Conservation (phyloP, 2,888 invertebrate species). For the Apamea sordens region DNA sequence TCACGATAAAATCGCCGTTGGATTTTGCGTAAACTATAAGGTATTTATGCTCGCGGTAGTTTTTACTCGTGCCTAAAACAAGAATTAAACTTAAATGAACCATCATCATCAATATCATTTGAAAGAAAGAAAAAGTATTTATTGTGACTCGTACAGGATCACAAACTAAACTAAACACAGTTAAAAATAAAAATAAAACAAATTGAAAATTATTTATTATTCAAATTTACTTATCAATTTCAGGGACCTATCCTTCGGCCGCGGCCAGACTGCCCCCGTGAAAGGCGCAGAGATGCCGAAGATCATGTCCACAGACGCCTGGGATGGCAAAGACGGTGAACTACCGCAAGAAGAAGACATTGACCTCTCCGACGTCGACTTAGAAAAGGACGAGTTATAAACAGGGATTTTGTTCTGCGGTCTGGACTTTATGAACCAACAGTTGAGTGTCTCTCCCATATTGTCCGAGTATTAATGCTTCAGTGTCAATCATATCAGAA, state of each 20-base stretch:
- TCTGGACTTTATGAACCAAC: slow-evolving; percentile 40
- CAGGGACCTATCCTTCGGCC: slow-evolving; percentile 97
- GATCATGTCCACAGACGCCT: slow-evolving; percentile 92
- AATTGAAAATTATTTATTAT: too few species aligned
- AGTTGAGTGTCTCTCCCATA: slow-evolving; percentile 50
- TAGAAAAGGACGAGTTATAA: slow-evolving; percentile 95
- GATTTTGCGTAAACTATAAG: neutral
- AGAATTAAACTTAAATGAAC: too few species aligned
- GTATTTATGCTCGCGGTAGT: neutral
- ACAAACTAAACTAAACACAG: too few species aligned
- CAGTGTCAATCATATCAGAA: slow-evolving; percentile 58
- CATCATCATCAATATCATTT: too few species aligned
- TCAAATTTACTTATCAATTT: too few species aligned
- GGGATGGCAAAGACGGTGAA: slow-evolving; percentile 99
- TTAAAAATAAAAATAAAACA: too few species aligned
- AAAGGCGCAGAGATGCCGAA: slow-evolving; percentile 95
- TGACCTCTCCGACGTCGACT: slow-evolving; percentile 96
- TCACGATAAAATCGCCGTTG: neutral
- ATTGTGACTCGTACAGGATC: too few species aligned
- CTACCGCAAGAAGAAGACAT: slow-evolving; percentile 96
- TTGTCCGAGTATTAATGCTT: slow-evolving; percentile 46
- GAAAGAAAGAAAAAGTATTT: too few species aligned
- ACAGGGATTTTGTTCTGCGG: slow-evolving; percentile 15
- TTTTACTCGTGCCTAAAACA: too few species aligned
- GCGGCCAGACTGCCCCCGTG: slow-evolving; percentile 97